These are phyloP conservation scores for Ceyx melanurus DNA, from an alignment of 2,113 vertebrate genomes.

Conservation along the genomic window DNA sequence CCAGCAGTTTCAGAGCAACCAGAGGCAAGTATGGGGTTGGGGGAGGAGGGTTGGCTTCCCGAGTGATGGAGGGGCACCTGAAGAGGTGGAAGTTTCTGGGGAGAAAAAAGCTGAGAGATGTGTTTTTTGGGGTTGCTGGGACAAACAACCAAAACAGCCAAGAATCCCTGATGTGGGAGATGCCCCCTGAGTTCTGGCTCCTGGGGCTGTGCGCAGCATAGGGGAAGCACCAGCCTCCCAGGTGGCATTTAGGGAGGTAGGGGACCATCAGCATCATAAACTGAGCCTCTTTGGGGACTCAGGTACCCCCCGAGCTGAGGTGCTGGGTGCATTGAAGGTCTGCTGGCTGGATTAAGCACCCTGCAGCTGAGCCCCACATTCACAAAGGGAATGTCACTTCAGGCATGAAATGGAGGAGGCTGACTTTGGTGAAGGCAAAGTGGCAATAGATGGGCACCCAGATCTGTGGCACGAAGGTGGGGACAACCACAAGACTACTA, in stretches of 20 bases:
- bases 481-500: fast-evolving
- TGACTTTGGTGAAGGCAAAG: fast-evolving
- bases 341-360: not conserved
- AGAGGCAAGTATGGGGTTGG: not conserved
- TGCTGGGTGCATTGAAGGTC: fast-evolving
- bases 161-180: not conserved
- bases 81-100: not conserved
- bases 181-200: fast-evolving
- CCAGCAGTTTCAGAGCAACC: fast-evolving
- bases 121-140: not conserved
- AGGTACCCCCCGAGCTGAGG: fast-evolving
- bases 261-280: not conserved
- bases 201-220: fast-evolving
- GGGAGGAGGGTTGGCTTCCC: not conserved
- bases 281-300: fast-evolving
- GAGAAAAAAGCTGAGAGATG: not conserved
- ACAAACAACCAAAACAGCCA: not conserved
- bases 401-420: fast-evolving
- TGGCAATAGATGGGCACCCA: fast-evolving
- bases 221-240: not conserved
- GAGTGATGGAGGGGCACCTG: not conserved
- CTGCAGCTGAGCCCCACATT: fast-evolving
- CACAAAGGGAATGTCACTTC: no score
- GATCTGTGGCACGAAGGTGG: fast-evolving
- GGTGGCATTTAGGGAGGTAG: not conserved